phyloP scores from a whole-genome alignment of 92 coral and sea anemone genomes.

The Meandrina meandrites region DNA sequence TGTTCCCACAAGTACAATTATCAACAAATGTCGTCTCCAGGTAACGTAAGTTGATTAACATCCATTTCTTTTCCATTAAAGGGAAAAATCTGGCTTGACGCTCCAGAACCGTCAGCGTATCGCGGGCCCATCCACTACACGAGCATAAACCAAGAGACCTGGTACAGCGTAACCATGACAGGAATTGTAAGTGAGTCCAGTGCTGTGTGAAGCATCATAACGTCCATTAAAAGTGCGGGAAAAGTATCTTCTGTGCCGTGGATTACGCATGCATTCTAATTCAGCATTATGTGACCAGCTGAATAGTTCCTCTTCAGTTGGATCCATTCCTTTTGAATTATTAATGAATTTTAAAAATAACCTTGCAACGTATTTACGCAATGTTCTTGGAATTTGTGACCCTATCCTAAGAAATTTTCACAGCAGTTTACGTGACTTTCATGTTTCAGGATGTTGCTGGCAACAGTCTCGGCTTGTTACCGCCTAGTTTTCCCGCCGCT shows the following conservation, averaged over 20 bases:
- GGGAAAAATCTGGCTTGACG: constrained; percentile 93
- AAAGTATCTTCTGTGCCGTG: background rate
- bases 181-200: constrained; percentile 80
- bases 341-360: too few relatives aligned
- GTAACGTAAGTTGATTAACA: too few relatives aligned
- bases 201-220: too few relatives aligned
- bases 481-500: constrained; percentile 73
- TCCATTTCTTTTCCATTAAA: background rate
- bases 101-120: constrained; percentile 73
- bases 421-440: background rate
- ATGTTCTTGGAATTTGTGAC: too few relatives aligned
- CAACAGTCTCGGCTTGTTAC: constrained; percentile 82
- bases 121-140: constrained; percentile 82
- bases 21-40: too few relatives aligned
- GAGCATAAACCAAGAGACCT: constrained; percentile 79
- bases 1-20: too few relatives aligned
- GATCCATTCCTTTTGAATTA: too few relatives aligned
- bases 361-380: background rate
- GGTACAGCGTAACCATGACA: constrained; percentile 92
- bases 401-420: background rate
- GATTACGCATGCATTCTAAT: too few relatives aligned
- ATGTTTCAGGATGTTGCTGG: constrained; percentile 85
- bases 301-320: too few relatives aligned
- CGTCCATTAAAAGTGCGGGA: background rate
- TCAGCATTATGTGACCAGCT: too few relatives aligned